Percentiles rank a stretch among this genome's conserved stretches.
These are phyloP conservation scores for Cichladusa arquata DNA, from an alignment of 2,113 vertebrate species.

Conservation along the genomic window DNA sequence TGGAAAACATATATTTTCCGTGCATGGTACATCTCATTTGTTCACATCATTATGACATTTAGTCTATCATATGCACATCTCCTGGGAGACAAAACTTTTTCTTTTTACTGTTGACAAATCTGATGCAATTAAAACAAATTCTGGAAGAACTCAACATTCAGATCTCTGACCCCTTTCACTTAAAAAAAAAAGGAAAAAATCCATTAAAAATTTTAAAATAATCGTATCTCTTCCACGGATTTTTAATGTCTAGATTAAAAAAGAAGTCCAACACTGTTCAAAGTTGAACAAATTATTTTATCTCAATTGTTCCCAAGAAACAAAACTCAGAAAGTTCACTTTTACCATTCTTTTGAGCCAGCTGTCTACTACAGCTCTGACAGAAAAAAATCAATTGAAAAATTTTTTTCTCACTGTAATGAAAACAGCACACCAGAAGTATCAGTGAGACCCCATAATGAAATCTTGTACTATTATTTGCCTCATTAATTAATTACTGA, in stretches of 20 bases:
- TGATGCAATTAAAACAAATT: not conserved
- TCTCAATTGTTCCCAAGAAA: not conserved
- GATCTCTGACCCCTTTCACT: not conserved
- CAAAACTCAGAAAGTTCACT: not conserved
- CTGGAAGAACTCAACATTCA: not conserved
- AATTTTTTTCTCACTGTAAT: not conserved
- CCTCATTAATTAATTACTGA: not conserved
- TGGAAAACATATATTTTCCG: slow-evolving; percentile 67
- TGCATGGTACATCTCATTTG: slow-evolving; percentile 65
- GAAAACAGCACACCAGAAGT: not conserved
- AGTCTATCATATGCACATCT: slow-evolving; percentile 67
- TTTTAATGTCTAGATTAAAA: not conserved
- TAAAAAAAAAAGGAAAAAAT: not conserved
- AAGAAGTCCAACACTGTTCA: not conserved
- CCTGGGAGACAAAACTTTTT: slow-evolving; percentile 59
- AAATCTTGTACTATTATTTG: not conserved
- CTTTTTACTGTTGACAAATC: slow-evolving; percentile 30
- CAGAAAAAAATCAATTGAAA: not conserved
- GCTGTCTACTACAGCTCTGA: not conserved
- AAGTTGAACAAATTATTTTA: not conserved
- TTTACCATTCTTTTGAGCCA: not conserved
- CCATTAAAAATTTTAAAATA: not conserved
- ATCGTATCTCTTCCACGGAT: not conserved
- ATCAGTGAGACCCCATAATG: not conserved
- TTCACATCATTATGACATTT: slow-evolving; percentile 75